Evolutionary conservation across 2,113 vertebrate species (phyloP), one percentile per base, ranked within the genome.

Genomic region (Sialia sialis): DNA sequence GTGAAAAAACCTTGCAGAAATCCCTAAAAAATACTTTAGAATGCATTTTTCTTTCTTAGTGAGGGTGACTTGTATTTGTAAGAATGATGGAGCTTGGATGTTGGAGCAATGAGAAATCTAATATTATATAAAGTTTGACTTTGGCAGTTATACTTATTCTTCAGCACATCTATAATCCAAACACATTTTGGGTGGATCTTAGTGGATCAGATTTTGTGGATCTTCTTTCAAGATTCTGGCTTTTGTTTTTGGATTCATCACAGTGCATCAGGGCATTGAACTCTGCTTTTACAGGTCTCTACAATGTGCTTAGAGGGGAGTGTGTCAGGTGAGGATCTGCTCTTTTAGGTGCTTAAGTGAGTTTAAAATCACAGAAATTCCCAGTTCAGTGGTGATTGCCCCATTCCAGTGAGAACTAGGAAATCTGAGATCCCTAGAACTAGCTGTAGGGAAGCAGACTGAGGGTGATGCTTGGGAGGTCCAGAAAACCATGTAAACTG

Each of bases 351-450:
- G 15, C 22, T 59, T 20, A n/a, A 63, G 16, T 39, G 27, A 72
- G 19, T 84, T 81, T 36, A 56, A 75, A 82, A 56, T 60, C 4
- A 69, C 13, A 30, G 48, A 84, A 82, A 25, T 73, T 23, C 12
- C 36, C 14, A 44, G 7, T 29, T 83, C 0, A 3, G 22, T 49
- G 19, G 15, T 79, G 52, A 51, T 48, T 54, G 17, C 16, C 29
- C 19, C 25, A 44, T 11, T 14, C 14, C 56, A 66, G 25, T 0
- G 0, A 79, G 48, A 78, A 9, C 20, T 73, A 9, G 36, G 22
- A 72, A 67, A 68, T 67, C 15, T 52, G 64, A 49, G 17, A 3
- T 6, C 7, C 2, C 23, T 39, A 25, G 34, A 36, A 58, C 41
- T 3, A n/a, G 5, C 32, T 83, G 15, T 49, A 20, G 25, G 25